Percentiles rank a stretch among this genome's conserved stretches.
phyloP scores from a whole-genome alignment of 2,797 vertebrate species.

The Tachyglossus aculeatus region DNA sequence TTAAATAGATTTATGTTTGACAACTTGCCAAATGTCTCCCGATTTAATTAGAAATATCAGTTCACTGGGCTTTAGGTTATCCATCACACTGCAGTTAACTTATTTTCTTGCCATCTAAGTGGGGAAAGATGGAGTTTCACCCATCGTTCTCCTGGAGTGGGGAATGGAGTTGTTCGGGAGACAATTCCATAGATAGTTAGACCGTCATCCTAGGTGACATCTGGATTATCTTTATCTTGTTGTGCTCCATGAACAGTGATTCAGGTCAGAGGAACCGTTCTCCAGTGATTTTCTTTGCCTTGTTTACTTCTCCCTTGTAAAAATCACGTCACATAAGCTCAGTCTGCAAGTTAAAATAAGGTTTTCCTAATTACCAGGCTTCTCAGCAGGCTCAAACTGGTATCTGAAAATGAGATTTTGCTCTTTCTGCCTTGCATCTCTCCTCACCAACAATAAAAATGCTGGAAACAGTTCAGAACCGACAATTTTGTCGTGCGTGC shows the following conservation, averaged over 20 bases:
- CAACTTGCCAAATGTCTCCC: conserved; percentile 45
- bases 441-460: conserved; percentile 6
- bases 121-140: conserved; percentile 2
- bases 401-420: neutral
- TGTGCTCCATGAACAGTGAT: neutral
- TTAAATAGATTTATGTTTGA: conserved; percentile 56
- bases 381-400: neutral
- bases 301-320: conserved; percentile 34
- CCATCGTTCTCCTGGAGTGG: conserved; percentile 12
- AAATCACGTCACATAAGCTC: neutral
- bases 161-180: conserved; percentile 28
- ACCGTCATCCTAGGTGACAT: no score
- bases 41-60: conserved; percentile 63
- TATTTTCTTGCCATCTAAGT: conserved; percentile 43
- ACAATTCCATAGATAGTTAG: conserved; percentile 15
- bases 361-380: conserved; percentile 13
- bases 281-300: conserved; percentile 49
- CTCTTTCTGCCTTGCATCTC: neutral
- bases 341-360: neutral
- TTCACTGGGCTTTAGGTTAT: conserved; percentile 42
- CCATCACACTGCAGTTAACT: conserved; percentile 49
- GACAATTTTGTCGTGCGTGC: conserved; percentile 22
- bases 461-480: conserved; percentile 13
- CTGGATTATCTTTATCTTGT: no score
- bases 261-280: neutral